Conservation (phyloP, 2,797 vertebrate genomes). For the Percopsis omiscomaycus region DNA sequence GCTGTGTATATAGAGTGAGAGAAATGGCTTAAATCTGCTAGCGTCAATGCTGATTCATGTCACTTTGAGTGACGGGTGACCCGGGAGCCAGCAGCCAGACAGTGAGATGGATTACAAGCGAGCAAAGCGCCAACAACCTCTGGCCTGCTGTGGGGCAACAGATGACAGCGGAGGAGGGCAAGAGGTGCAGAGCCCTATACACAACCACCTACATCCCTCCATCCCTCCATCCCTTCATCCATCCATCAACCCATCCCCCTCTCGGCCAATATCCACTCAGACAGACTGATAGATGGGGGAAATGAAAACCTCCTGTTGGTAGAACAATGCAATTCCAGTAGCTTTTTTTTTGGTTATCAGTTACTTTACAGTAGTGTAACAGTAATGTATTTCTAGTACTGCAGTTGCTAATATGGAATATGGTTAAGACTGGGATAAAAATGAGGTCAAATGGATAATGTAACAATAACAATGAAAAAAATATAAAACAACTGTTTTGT, state of each 20-base stretch:
- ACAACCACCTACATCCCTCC: slow-evolving; percentile 34
- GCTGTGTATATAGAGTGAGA: slow-evolving; percentile 67
- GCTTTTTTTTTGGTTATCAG: slow-evolving; percentile 15
- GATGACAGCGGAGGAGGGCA: slow-evolving; percentile 69
- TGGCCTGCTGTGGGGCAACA: slow-evolving; percentile 73
- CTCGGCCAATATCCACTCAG: slow-evolving; percentile 45
- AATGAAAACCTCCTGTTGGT: slow-evolving; percentile 56
- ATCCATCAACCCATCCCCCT: slow-evolving; percentile 51
- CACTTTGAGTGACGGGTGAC: slow-evolving; percentile 83
- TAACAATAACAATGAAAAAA: slow-evolving; percentile 20
- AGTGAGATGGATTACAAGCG: slow-evolving; percentile 78
- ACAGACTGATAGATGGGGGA: slow-evolving; percentile 61
- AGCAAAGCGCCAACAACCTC: slow-evolving; percentile 76
- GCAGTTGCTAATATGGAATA: slow-evolving; percentile 4
- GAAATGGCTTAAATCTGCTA: slow-evolving; percentile 75
- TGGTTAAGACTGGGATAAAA: slow-evolving; percentile 19
- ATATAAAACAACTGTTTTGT: slow-evolving; percentile 26
- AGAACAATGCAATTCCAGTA: slow-evolving; percentile 48
- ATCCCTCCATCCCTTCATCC: slow-evolving; percentile 44
- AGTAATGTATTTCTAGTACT: slow-evolving; percentile 11
- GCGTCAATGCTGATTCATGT: slow-evolving; percentile 74
- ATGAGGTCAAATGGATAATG: slow-evolving; percentile 11
- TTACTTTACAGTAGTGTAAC: slow-evolving; percentile 15
- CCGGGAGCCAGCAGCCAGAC: slow-evolving; percentile 75
- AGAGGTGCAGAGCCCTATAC: slow-evolving; percentile 58